Evolutionary conservation across 2,113 vertebrate species (phyloP), one percentile per base, ranked within the genome.

Genomic region (Aphelocoma coerulescens): DNA sequence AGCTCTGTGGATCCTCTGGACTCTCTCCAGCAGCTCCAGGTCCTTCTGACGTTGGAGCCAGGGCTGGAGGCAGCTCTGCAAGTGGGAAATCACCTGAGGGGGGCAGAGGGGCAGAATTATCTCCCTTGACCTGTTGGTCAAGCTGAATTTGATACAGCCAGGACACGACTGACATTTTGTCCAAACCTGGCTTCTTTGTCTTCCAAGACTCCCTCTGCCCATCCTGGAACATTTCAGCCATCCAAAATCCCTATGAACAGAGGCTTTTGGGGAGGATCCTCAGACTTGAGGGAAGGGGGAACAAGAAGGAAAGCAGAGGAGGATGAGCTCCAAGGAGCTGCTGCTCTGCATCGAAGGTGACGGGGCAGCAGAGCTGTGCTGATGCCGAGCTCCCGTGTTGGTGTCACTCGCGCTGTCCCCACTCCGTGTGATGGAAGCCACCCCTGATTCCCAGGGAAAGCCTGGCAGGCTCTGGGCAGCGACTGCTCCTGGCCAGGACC

Each of bases 1-100:
- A 75, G 20, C 51, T 57, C 51, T 0, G 0, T 0, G 59, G 30
- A 0, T 41, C 24, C 71, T 85, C 71, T 41, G 51, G 43, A 4
- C n/a, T 75, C 6, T 3, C 43, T n/a, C 30, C 71, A 48, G 28
- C 51, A 41, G n/a, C 23, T 66, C 41, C 61, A 49, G 1, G 8
- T 11, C 5, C 61, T 58, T 8, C 43, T 23, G 35, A 0, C 41
- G 51, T 19, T 58, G 35, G 11, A n/a, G 11, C 82, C 21, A 43
- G 58, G 4, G 6, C 22, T 63, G 48, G 68, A 19, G 30, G 39
- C 28, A 74, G 43, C 71, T 66, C 35, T 85, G 71, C 30, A 67
- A 16, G 52, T 35, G 61, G 10, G 22, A 24, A 3, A 3, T n/a
- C 28, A 48, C 43, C 51, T 41, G 51, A 58, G 35, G 1, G 1